phyloP scores from a whole-genome alignment of 2,113 vertebrate genomes.

The Lagopus muta region DNA sequence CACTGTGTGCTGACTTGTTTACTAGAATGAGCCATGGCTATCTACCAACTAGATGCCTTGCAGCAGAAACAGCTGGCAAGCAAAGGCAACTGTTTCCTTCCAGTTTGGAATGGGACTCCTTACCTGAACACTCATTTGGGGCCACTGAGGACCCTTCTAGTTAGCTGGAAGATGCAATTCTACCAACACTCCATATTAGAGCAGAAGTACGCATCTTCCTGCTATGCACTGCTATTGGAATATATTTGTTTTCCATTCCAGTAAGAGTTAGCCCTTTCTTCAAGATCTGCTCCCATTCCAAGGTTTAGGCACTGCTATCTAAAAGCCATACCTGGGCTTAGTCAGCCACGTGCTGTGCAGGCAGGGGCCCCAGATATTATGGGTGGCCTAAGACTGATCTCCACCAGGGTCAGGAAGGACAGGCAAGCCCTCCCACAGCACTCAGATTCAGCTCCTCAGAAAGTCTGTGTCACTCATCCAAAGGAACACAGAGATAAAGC shows the following conservation, averaged over 20 bases:
- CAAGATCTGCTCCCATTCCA: not conserved
- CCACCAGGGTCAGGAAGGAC: not conserved
- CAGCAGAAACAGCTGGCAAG: not conserved
- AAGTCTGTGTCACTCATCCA: not conserved
- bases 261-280: not conserved
- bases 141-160: not conserved
- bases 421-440: not conserved
- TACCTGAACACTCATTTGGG: not conserved
- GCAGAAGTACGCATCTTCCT: not conserved
- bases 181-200: not conserved
- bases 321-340: not conserved
- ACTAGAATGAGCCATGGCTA: not conserved
- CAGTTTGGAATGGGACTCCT: not conserved
- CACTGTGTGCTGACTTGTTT: not conserved
- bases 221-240: not conserved
- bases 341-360: not conserved
- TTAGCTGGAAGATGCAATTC: not conserved
- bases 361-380: not conserved
- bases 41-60: not conserved
- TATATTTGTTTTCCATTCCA: not conserved
- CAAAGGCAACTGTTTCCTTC: not conserved
- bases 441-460: not conserved
- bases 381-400: not conserved
- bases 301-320: not conserved
- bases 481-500: not conserved